phyloP scores from a whole-genome alignment of 2,113 vertebrate species.

The Syngnathoides biaculeatus region DNA sequence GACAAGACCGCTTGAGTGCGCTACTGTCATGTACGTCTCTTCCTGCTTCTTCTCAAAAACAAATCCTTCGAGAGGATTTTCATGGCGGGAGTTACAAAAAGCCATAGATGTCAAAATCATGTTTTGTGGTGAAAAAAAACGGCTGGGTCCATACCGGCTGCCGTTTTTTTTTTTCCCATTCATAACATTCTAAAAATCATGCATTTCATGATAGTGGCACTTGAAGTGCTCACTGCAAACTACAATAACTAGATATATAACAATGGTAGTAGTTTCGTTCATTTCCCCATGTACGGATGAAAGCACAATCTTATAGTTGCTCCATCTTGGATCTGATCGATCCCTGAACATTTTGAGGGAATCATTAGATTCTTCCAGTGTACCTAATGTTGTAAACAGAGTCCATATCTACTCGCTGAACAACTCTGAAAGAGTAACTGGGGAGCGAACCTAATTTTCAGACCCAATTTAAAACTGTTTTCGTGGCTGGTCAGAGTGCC shows the following conservation, averaged over 20 bases:
- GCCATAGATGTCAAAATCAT: too few species aligned
- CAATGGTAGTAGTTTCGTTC: not conserved
- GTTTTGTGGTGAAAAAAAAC: too few species aligned
- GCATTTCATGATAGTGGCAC: too few species aligned
- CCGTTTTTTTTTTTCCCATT: too few species aligned
- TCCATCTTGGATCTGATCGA: not conserved
- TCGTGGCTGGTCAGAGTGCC: conserved; percentile 7
- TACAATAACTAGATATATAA: not conserved
- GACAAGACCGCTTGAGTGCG: too few species aligned
- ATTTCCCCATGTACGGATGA: not conserved
- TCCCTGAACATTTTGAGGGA: not conserved
- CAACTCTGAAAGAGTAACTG: not conserved
- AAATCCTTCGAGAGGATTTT: too few species aligned
- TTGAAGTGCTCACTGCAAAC: not conserved
- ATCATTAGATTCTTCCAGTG: not conserved
- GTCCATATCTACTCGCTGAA: not conserved
- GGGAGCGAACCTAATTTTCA: not conserved
- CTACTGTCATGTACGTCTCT: too few species aligned
- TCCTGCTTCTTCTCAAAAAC: too few species aligned
- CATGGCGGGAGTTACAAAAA: too few species aligned
- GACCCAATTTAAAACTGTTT: not conserved
- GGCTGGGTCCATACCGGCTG: too few species aligned
- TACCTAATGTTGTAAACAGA: not conserved
- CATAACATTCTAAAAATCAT: too few species aligned
- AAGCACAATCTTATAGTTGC: not conserved